phyloP scores from a whole-genome alignment of 2,888 invertebrate genomes.

The Chymomyza caudatula region DNA sequence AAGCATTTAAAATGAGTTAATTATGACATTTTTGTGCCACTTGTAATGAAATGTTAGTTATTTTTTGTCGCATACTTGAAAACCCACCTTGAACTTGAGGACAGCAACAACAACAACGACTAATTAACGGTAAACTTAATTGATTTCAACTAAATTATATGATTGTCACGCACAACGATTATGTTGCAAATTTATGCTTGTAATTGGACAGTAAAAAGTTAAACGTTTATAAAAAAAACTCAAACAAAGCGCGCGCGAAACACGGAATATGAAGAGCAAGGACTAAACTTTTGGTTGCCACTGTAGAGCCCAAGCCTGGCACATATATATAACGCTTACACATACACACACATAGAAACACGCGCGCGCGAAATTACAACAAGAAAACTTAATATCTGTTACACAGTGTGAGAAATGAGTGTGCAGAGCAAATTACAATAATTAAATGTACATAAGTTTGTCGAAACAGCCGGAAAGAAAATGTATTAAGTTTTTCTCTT shows the following conservation, averaged over 20 bases:
- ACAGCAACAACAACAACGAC: conserved; percentile 16
- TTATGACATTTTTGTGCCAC: neutral
- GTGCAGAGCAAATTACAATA: conserved; percentile 10
- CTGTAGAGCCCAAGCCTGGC: conserved; percentile 6
- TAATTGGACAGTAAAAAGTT: neutral
- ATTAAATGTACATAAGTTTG: conserved; percentile 24
- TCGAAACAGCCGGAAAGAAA: neutral
- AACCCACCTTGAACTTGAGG: conserved; percentile 60
- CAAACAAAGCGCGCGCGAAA: neutral
- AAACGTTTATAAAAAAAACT: no score
- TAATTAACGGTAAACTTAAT: neutral
- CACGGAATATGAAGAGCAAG: neutral
- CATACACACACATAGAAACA: neutral
- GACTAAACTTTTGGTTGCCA: conserved; percentile 16
- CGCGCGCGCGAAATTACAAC: neutral
- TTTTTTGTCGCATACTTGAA: neutral
- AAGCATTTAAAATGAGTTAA: neutral
- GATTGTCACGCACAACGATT: conserved; percentile 40
- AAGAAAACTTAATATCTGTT: neutral
- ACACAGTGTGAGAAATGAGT: neutral
- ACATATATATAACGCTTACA: conserved; percentile 23
- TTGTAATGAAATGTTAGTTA: neutral
- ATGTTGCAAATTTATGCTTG: neutral
- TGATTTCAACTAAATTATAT: conserved; percentile 33
- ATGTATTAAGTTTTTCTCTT: neutral